A percentile compares a stretch with the other conserved stretches of the same genome.
phyloP scores from a whole-genome alignment of 2,888 invertebrate species.

The Scaptomyza reducta region DNA sequence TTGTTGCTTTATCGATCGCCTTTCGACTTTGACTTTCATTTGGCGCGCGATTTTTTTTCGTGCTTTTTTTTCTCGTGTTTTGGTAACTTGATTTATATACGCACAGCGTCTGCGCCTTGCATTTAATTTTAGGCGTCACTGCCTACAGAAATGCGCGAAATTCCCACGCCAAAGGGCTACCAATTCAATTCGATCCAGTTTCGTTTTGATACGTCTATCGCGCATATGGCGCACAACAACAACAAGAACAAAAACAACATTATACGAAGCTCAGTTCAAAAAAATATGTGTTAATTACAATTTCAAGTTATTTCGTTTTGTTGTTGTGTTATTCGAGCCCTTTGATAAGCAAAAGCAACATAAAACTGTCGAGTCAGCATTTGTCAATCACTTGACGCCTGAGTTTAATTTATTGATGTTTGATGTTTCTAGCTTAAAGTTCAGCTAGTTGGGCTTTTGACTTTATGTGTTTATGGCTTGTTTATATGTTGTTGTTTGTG shows the following conservation, averaged over 20 bases:
- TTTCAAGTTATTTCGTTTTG: constrained; percentile 39
- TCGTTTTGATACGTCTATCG: constrained; percentile 47
- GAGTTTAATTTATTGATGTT: constrained; percentile 37
- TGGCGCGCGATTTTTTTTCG: constrained; percentile 52
- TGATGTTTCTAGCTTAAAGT: constrained; percentile 16
- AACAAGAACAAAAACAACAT: constrained; percentile 3
- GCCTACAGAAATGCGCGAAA: constrained; percentile 68
- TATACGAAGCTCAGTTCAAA: constrained; percentile 9
- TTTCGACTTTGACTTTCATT: constrained; percentile 64
- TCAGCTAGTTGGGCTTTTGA: constrained; percentile 11
- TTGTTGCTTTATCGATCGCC: constrained; percentile 58
- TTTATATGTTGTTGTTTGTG: no score
- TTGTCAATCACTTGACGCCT: constrained; percentile 55
- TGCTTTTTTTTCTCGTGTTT: constrained; percentile 1
- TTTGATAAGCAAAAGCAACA: constrained; percentile 17
- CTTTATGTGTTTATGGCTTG: not conserved
- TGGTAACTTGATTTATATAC: constrained; percentile 58
- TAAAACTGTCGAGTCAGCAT: constrained; percentile 49
- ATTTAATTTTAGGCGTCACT: constrained; percentile 76
- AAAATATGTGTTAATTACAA: constrained; percentile 75
- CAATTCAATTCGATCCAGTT: constrained; percentile 39
- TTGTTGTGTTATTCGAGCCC: constrained; percentile 13
- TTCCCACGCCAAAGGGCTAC: constrained; percentile 71
- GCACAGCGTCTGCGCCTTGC: constrained; percentile 55
- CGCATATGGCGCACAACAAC: constrained; percentile 64